Base-by-base conservation (phyloP, 2,797 vertebrate species). In the Limosa lapponica region DNA sequence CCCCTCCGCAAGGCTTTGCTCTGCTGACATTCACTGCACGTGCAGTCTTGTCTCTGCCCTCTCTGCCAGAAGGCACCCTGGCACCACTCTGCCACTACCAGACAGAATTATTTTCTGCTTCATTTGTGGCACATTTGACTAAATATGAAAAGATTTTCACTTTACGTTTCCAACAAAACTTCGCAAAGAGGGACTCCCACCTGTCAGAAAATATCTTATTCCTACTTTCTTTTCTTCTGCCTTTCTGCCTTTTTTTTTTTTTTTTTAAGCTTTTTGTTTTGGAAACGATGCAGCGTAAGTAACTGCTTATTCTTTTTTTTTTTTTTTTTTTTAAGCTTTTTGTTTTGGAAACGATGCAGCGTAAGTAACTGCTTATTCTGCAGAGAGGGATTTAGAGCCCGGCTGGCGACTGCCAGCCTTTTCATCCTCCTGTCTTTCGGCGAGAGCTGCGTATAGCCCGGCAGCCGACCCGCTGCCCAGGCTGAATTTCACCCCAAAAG, bases 41-140 rank as follows among this genome's bases (percentile, higher is more conserved):
- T 79, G 77, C 49, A n/a, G 57, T 43, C 79, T 54, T 54, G 27
- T 59, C 70, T 65, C 59, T 87, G 49, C 74, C 37, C 71, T 73
- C 54, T 59, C 17, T 77, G 90, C 87, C 86, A 84, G 54, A 73
- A 87, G 34, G 19, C 82, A 83, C 55, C 57, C 44, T 43, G 61
- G 79, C 88, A 91, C 12, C 13, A 64, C 81, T 62, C 69, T 58
- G 23, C 64, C 67, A 37, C 74, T 32, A 94, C 72, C 75, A 72
- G 54, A 49, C 46, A 88, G 75, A 71, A 89, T 78, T 61, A 82
- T 95, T 92, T 96, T 89, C 95, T 89, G 69, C 91, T 94, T 92
- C 75, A 89, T 94, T 94, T 94, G 66, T 91, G 58, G 43, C 79
- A 55, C 61, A 88, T 89, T 87, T 94, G 72, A 87, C 79, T 91